Evolutionary conservation across 1,140 invertebrate species (phyloP), one percentile per base, ranked within the genome.

Genomic region (Zaprionus ghesquierei): DNA sequence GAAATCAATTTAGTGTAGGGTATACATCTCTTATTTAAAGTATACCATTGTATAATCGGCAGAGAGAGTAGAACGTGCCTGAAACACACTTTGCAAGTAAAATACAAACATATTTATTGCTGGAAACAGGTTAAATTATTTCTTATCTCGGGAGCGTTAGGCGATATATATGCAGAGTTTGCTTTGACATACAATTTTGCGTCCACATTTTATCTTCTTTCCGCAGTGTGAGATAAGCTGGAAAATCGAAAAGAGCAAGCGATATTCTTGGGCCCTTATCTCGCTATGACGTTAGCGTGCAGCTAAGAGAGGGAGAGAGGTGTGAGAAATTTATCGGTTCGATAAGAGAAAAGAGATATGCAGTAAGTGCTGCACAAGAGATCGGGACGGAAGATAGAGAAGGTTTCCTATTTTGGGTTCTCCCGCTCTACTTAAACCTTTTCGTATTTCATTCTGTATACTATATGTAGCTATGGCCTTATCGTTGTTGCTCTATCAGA

Each of bases 151-250:
- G n/a, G 35, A 41, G 6, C 35, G 35, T 41, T 41, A 41, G 35
- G 35, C 35, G 15, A 41, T 15, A 15, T 41, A n/a, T 6, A 18
- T 41, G 35, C 35, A 6, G n/a, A n/a, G n/a, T 38, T n/a, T 15
- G 35, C n/a, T n/a, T n/a, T 41, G 35, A 15, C 35, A 41, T 41
- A 41, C 35, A 41, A 41, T 41, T n/a, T n/a, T 41, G 35, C 35
- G 35, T 15, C 2, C 35, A 41, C n/a, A 41, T 41, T 41, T 41
- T 41, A 41, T 41, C 35, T 41, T 41, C 35, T 41, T 41, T 15
- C 35, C 64, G 64, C 64, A 73, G 50, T 50, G 10, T 18, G 18
- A 79, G 80, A 84, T 84, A 84, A 81, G 78, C 75, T 60, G 38
- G n/a, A 53, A 75, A 75, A 63, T 78, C 51, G 35, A 15, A 59